phyloP scores from a whole-genome alignment of 2,888 invertebrate species.

The Spilosoma lubricipeda region DNA sequence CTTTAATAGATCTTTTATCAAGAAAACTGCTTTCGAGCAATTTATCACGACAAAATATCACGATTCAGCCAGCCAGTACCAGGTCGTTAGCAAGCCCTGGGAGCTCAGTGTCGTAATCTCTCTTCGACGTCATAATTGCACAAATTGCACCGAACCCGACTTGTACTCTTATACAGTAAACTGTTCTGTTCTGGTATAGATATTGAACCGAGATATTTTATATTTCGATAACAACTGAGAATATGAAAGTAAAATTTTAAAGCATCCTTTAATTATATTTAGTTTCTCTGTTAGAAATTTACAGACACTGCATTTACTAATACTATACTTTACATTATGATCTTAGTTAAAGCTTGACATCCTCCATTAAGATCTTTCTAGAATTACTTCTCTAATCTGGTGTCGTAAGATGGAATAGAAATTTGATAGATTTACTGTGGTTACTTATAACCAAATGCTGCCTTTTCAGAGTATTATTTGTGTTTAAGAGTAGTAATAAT shows the following conservation, averaged over 20 bases:
- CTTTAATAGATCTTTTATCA: neutral
- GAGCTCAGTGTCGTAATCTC: slow-evolving; percentile 7
- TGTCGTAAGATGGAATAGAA: neutral
- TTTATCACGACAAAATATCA: neutral
- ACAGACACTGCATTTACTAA: neutral
- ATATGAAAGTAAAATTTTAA: neutral
- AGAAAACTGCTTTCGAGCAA: neutral
- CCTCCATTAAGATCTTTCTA: too few relatives aligned
- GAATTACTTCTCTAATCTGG: too few relatives aligned
- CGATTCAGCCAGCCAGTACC: slow-evolving; percentile 7
- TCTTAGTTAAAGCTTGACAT: neutral
- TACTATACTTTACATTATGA: neutral
- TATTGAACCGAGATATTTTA: neutral
- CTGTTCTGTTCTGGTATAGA: neutral
- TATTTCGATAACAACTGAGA: neutral
- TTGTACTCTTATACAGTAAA: neutral
- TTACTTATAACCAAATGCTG: too few relatives aligned
- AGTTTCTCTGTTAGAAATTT: neutral
- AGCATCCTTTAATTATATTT: neutral
- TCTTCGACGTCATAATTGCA: slow-evolving; percentile 9
- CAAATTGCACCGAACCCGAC: neutral
- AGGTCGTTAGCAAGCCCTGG: slow-evolving; percentile 17
- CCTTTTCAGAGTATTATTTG: too few relatives aligned
- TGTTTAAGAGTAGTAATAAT: too few relatives aligned
- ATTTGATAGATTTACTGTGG: neutral